Conservation (phyloP, 2,113 vertebrate species). For the Spheniscus mendiculus region DNA sequence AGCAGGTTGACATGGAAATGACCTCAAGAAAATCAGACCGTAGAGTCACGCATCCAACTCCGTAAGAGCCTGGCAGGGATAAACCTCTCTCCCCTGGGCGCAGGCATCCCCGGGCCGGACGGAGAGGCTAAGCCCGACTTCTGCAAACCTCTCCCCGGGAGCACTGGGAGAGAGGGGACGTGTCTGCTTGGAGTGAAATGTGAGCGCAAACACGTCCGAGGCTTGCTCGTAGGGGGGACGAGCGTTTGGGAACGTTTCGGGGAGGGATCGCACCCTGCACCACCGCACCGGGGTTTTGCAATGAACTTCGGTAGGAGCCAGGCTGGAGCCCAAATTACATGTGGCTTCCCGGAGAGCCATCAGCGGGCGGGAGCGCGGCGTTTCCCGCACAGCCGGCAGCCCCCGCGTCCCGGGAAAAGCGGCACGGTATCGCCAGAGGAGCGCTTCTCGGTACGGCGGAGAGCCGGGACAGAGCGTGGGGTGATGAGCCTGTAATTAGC, state of each 20-base stretch:
- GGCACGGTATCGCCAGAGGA: background rate
- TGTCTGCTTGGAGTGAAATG: background rate
- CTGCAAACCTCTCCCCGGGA: background rate
- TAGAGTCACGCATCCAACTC: background rate
- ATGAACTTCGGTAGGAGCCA: background rate
- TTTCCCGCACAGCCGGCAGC: background rate
- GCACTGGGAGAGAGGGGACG: background rate
- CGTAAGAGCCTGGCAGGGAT: background rate
- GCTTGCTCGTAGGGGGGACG: background rate
- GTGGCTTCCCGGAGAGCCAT: background rate
- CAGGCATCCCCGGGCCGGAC: background rate
- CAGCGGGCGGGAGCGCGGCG: background rate
- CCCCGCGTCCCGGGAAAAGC: background rate
- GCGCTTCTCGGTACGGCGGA: background rate
- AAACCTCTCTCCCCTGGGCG: background rate
- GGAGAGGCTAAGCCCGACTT: background rate
- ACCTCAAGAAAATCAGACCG: background rate
- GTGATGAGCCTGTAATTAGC: background rate
- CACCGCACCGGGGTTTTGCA: background rate
- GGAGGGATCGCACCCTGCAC: background rate
- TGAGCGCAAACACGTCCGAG: background rate
- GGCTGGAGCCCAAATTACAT: background rate
- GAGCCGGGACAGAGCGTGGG: background rate
- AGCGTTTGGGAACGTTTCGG: background rate
- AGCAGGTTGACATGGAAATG: constrained; percentile 8